Base-by-base conservation (phyloP, 2,113 vertebrate genomes). In the Oophaga pumilio region DNA sequence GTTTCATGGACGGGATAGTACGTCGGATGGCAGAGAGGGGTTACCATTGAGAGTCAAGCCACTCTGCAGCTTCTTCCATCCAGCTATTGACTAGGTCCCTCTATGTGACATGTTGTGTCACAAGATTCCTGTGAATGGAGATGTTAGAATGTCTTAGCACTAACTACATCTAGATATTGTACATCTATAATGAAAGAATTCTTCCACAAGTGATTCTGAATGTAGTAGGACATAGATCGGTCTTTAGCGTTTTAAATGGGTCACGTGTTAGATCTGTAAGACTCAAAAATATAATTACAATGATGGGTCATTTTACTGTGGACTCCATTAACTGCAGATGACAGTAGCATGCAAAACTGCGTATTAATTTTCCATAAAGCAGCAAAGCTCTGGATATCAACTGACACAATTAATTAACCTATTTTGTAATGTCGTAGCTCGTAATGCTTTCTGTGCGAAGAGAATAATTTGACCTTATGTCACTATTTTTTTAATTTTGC, bases 401-500 rank as follows among this genome's bases (percentile, higher is more conserved):
- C 28, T 74, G 17, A 14, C 71, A 74, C 71, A 74, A 74, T 74
- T 74, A 74, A 74, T 74, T 49, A 74, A 74, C 71, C 71, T 74
- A 74, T 76, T 76, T 49, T 76, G 74, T 52, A 76, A 52, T 76
- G 43, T 76, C 74, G 52, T n/a, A 18, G 17, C 49, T 76, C 22
- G n/a, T 76, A 76, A 76, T 52, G 49, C 43, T 22, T 9, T 76
- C 22, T 13, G 17, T 22, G 74, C 50, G 20, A 20, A n/a, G 52
- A 76, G 50, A 22, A 74, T 49, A 11, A 50, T 74, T 43, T 74
- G 33, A 73, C 33, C 18, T 76, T 49, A 71, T 43, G 28, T 26
- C n/a, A 76, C n/a, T 52, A 50, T 73, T 52, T 71, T 43, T 28
- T 15, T 33, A 15, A 15, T 71, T 52, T 49, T 76, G 49, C 74